Conservation (phyloP, 2,113 vertebrate genomes). For the Clarias macrocephalus region DNA sequence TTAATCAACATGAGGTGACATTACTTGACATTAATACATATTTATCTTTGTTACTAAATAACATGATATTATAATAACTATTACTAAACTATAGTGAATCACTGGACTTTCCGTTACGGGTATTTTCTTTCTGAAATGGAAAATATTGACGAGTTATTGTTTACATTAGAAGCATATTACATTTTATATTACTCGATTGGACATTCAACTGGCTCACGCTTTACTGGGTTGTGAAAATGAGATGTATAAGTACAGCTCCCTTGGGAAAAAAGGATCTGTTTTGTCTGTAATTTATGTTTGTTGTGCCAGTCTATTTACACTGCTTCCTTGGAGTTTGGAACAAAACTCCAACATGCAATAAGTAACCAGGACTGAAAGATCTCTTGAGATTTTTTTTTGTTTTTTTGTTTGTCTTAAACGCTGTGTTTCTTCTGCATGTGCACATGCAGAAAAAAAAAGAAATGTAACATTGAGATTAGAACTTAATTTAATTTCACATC, state of each 20-base stretch:
- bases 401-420: background rate
- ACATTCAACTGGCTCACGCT: background rate
- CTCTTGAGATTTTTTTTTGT: background rate
- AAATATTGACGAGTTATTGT: background rate
- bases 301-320: slow-evolving; percentile 69
- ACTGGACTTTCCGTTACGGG: background rate
- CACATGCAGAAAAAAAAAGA: background rate
- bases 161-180: background rate
- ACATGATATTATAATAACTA: background rate
- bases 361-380: slow-evolving; percentile 41
- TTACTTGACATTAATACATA: background rate
- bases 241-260: slow-evolving; percentile 68
- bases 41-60: background rate
- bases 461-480: background rate
- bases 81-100: background rate
- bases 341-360: slow-evolving; percentile 22
- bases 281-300: slow-evolving; percentile 63
- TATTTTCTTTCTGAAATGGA: background rate
- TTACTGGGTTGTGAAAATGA: slow-evolving; percentile 57
- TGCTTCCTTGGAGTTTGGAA: slow-evolving; percentile 51
- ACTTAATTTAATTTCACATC: background rate
- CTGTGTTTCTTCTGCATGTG: background rate
- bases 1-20: background rate
- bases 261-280: slow-evolving; percentile 56
- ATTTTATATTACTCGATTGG: background rate